phyloP scores from a whole-genome alignment of 2,113 vertebrate species.

The Cyanoderma ruficeps region DNA sequence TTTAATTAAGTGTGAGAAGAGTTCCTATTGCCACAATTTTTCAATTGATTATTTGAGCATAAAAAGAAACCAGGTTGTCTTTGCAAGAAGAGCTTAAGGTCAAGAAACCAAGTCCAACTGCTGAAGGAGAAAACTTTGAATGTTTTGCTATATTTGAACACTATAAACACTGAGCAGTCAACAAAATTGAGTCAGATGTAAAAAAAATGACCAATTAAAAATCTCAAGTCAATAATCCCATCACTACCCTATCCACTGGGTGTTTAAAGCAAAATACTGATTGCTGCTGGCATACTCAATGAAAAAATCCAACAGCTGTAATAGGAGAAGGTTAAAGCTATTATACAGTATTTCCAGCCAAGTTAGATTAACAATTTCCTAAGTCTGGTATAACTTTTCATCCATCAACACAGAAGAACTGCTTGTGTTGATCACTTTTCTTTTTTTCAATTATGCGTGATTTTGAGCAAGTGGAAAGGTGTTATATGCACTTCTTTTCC shows the following conservation, averaged over 20 bases:
- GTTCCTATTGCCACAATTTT: background rate
- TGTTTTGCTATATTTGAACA: background rate
- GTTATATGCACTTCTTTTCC: background rate
- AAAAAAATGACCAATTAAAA: background rate
- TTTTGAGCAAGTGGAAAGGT: background rate
- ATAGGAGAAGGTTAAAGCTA: background rate
- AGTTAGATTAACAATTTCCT: background rate
- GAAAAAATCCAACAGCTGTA: background rate
- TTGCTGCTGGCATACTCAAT: background rate
- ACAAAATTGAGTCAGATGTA: background rate
- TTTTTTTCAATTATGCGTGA: background rate
- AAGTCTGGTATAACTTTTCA: background rate
- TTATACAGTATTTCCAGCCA: background rate
- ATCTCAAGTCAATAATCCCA: background rate
- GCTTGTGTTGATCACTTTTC: background rate
- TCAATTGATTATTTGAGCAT: background rate
- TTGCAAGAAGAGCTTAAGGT: background rate
- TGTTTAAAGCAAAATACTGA: background rate
- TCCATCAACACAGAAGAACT: background rate
- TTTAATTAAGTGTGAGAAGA: background rate
- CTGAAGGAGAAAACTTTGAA: background rate
- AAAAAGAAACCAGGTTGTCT: background rate
- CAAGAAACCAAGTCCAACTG: background rate
- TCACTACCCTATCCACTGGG: fast-evolving
- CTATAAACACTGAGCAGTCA: background rate